Conservation (phyloP, 2,113 vertebrate genomes). For the Anarhynchus alexandrinus region DNA sequence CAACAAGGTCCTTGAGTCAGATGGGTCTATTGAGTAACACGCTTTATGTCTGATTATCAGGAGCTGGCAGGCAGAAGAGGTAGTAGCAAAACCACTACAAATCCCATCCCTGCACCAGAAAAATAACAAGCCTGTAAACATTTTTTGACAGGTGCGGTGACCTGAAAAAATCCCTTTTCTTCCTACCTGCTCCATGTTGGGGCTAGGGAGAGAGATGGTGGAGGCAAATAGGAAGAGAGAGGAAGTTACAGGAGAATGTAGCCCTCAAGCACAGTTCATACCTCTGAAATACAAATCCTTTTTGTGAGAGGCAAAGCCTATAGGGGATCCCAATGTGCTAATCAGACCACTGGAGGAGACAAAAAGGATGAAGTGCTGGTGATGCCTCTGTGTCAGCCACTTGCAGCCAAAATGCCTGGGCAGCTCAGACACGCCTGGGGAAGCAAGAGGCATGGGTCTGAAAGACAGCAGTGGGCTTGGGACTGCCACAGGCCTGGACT, state of each 20-base stretch:
- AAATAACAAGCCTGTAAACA: not conserved
- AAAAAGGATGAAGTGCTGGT: not conserved
- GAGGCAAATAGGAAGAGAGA: not conserved
- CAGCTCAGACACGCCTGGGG: not conserved
- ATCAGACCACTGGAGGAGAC: not conserved
- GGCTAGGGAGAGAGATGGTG: not conserved
- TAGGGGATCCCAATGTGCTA: fast-evolving
- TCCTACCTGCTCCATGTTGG: not conserved
- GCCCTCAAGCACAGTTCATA: not conserved
- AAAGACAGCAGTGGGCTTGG: not conserved
- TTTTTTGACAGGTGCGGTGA: not conserved
- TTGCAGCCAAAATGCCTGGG: not conserved
- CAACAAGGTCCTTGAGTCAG: not conserved
- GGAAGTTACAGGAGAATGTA: not conserved
- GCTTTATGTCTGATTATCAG: not conserved
- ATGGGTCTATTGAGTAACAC: not conserved
- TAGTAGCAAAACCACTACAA: not conserved
- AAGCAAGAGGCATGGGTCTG: not conserved
- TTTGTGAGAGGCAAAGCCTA: not conserved
- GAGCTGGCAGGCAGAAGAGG: not conserved
- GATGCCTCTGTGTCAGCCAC: not conserved
- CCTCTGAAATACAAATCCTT: not conserved
- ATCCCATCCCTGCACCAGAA: not conserved
- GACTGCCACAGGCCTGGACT: not conserved
- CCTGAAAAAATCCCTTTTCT: not conserved